Evolutionary conservation across 2,888 invertebrate species (phyloP), one percentile per base, ranked within the genome.

Genomic region (Calameuta filiformis): DNA sequence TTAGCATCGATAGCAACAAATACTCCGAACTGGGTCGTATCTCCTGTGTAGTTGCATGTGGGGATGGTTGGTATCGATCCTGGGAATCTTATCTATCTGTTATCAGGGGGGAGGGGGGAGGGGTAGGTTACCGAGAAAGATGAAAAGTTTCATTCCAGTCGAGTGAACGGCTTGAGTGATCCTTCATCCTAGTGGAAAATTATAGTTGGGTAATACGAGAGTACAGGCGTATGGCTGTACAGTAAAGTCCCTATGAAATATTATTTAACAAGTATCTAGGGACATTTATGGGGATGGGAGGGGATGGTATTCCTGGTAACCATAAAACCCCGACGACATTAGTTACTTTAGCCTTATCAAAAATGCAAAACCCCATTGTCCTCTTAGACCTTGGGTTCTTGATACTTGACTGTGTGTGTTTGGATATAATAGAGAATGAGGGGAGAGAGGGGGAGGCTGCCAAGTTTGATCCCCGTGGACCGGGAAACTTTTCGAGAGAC

Each of bases 321-420:
- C 82, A 79, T 85, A 85, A 85, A 85, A 86, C 77, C 79, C 78
- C 81, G 73, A 77, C 33, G 81, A 84, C 87, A 85, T 88, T 88
- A 87, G 88, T 88, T 89, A 88, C 88, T 83, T 77, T 79, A 71
- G 76, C 69, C 35, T 77, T 83, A 86, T 89, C 85, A 90, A 90
- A 87, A 88, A 88, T 88, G 85, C 83, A 89, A 79, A 81, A 76
- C 75, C 79, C 81, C 85, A 85, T 86, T 85, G 83, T 87, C 76
- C 76, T 80, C 71, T 73, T 34, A 71, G 71, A 71, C 71, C 33
- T 34, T 71, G 71, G 71, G 56, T 23, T 56, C 56, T 56, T 56
- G 56, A 2, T 56, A 23, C 9, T 23, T 56, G 56, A 23, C 56
- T 56, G 4, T 33, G 23, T 23, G 23, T 0, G 1, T 56, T 1